Base-by-base conservation (phyloP, 1,140 invertebrate species). In the Pygmarrhopalites habei region DNA sequence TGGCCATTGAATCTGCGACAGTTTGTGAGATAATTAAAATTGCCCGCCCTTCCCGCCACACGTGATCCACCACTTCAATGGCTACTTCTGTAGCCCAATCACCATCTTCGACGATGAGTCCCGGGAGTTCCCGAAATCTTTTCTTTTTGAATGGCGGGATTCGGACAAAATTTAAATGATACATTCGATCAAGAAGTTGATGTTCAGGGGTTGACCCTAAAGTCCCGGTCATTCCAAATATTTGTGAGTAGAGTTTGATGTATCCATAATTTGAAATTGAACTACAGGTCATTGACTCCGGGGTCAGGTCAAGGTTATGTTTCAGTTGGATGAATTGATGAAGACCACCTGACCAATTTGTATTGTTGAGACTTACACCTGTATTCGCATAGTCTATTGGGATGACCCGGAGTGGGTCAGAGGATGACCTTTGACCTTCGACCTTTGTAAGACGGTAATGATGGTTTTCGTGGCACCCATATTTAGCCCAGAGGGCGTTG, bases 181-280 rank as follows among this genome's bases (percentile, higher is more conserved):
- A 72, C 4, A 72, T 68, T 12, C 71, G 58, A 3, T 65, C 29
- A 1, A 76, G 23, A 14, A 75, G 62, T 15, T 74, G 62, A 44
- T 71, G 66, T 56, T 73, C 72, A 46, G 32, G 47, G 10, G 67
- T 60, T 0, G 72, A 72, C 1, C 76, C 76, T 1, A 77, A 60
- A 2, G 76, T 77, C 1, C 75, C 75, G 1, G 74, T 76, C 26
- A 77, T 59, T 12, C 77, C 77, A 51, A 72, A 74, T 5, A 78
- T 43, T 28, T 70, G 70, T 14, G 28, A 14, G 57, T 76, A 78
- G 12, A 65, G 35, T 56, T 72, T 75, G 10, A 78, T 73, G 51
- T 69, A 78, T 1, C 69, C 68, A 10, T 76, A 73, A 63, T 78
- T 78, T 0, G 77, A 78, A 29, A 76, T 68, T 56, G 75, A 78